Conservation (phyloP, 2,888 invertebrate species). For the Acrobasis suavella region DNA sequence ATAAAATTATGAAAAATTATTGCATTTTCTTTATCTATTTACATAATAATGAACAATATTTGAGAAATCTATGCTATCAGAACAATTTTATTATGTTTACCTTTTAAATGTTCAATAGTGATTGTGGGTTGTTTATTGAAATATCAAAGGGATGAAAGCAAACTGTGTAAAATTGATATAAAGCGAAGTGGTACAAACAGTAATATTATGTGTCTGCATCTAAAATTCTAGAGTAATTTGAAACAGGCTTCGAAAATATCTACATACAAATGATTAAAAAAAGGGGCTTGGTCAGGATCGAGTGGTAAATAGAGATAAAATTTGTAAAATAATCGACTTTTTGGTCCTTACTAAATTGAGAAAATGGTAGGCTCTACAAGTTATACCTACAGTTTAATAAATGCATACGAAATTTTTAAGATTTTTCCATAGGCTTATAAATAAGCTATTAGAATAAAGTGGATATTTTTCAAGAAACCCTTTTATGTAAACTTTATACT, state of each 20-base stretch:
- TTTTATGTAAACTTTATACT: slow-evolving; percentile 9
- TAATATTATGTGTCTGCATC: slow-evolving; percentile 48
- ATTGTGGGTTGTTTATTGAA: slow-evolving; percentile 43
- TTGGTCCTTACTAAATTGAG: slow-evolving; percentile 68
- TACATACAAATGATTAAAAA: slow-evolving; percentile 59
- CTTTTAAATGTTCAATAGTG: slow-evolving; percentile 48
- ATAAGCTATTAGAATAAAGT: slow-evolving; percentile 46
- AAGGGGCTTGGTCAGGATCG: slow-evolving; percentile 60
- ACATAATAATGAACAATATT: slow-evolving; percentile 58
- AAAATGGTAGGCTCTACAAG: slow-evolving; percentile 45
- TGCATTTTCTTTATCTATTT: slow-evolving; percentile 65
- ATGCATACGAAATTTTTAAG: slow-evolving; percentile 42
- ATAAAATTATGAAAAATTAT: slow-evolving; percentile 76
- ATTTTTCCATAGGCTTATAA: slow-evolving; percentile 42
- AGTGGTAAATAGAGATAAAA: slow-evolving; percentile 47
- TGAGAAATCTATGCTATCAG: slow-evolving; percentile 48
- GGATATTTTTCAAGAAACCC: slow-evolving; percentile 33
- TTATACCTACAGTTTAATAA: slow-evolving; percentile 36
- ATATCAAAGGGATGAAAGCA: slow-evolving; percentile 56
- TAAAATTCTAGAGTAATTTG: slow-evolving; percentile 57
- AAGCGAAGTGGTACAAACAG: slow-evolving; percentile 63
- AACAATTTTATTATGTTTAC: slow-evolving; percentile 42
- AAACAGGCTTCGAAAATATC: slow-evolving; percentile 62
- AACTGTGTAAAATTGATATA: slow-evolving; percentile 52
- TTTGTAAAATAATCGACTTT: slow-evolving; percentile 46